These are phyloP conservation scores for Eutrigla gurnardus DNA, from an alignment of 2,797 vertebrate genomes.

Conservation along the genomic window DNA sequence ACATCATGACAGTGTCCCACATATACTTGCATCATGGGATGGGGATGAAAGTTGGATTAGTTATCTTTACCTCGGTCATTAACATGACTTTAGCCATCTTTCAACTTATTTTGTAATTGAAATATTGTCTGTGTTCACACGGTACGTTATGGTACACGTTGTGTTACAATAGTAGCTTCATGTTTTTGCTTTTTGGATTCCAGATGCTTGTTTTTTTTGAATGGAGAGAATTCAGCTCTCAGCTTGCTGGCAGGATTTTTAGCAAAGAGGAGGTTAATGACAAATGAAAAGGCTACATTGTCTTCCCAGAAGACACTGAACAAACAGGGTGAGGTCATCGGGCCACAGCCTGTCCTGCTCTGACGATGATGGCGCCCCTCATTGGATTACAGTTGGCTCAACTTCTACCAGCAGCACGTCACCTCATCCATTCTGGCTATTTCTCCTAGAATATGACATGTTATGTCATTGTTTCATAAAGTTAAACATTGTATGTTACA, in stretches of 20 bases:
- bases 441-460: slow-evolving; percentile 18
- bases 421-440: slow-evolving; percentile 30
- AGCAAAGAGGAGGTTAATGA: slow-evolving; percentile 63
- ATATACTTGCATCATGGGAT: neutral
- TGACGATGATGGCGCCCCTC: slow-evolving; percentile 77
- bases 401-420: slow-evolving; percentile 47
- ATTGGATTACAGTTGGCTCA: slow-evolving; percentile 79
- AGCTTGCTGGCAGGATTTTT: slow-evolving; percentile 34
- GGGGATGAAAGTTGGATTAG: neutral
- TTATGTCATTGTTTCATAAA: neutral
- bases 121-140: neutral
- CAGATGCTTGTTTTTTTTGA: slow-evolving; percentile 3
- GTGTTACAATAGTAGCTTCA: neutral
- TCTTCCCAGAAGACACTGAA: slow-evolving; percentile 79
- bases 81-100: neutral
- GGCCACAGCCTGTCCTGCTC: slow-evolving; percentile 64
- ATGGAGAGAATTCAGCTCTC: slow-evolving; percentile 17
- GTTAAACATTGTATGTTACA: neutral
- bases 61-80: neutral
- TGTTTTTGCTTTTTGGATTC: slow-evolving; percentile 3
- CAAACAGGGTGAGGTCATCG: slow-evolving; percentile 83
- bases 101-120: neutral
- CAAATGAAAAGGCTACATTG: slow-evolving; percentile 78
- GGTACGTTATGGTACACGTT: neutral
- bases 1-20: neutral